These are phyloP conservation scores for Trissolcus brochymenae DNA, from an alignment of 2,888 invertebrate genomes.

Conservation along the genomic window DNA sequence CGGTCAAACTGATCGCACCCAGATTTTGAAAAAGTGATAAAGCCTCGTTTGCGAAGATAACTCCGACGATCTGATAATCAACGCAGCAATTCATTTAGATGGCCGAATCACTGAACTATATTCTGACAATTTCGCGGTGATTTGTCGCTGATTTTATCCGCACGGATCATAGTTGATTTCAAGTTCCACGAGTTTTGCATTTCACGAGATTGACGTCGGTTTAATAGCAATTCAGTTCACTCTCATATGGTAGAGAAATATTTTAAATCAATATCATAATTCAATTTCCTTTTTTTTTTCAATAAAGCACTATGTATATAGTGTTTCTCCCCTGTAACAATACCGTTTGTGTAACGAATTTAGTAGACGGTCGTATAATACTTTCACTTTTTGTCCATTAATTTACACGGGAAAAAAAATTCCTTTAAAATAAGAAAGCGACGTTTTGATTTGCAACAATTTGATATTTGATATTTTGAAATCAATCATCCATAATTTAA, in stretches of 20 bases:
- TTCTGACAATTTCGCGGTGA: neutral
- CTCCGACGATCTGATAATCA: neutral
- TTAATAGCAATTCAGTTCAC: constrained; percentile 14
- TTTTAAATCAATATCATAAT: neutral
- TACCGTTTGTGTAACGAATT: too few species aligned
- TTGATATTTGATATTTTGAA: too few species aligned
- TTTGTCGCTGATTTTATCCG: constrained; percentile 7
- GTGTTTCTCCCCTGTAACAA: too few species aligned
- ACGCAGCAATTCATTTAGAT: neutral
- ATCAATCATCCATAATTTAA: too few species aligned
- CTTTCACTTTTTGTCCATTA: neutral
- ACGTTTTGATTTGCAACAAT: too few species aligned
- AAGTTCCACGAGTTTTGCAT: neutral
- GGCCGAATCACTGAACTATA: constrained; percentile 1
- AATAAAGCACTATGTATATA: neutral
- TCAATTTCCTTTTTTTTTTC: neutral
- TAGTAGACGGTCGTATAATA: too few species aligned
- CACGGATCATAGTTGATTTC: constrained; percentile 2
- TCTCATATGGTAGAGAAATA: neutral
- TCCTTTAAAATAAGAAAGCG: too few species aligned
- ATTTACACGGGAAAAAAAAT: too few species aligned
- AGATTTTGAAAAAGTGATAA: neutral
- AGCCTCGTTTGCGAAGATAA: neutral
- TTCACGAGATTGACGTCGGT: constrained; percentile 11
- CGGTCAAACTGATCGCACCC: neutral